Evolutionary conservation across 2,888 invertebrate genomes (phyloP), one percentile per base, ranked within the genome.

Genomic region (Tortrix viridana): DNA sequence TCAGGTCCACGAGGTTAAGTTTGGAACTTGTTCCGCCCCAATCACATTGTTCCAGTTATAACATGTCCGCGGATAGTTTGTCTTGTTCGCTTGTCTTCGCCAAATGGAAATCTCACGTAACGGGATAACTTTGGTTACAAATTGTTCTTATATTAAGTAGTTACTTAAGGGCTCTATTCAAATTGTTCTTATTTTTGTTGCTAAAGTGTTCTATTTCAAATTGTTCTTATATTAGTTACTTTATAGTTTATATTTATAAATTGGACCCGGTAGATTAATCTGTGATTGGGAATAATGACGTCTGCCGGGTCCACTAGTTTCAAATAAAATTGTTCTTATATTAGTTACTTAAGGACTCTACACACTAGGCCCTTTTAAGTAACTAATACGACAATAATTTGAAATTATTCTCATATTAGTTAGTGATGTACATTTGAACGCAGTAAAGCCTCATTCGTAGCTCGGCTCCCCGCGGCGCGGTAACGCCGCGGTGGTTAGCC

Each of bases 41-140:
- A 67, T 72, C 65, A 65, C 65, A 72, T 68, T 71, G 71, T 68
- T 68, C 67, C 60, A 63, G 65, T 66, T 69, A 67, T 56, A 62
- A 57, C 66, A 54, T 65, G 56, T 62, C 56, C 49, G 49, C 46
- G 37, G 38, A 59, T 57, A 65, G 68, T 70, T 68, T 66, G 65
- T 67, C 67, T 67, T 61, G 67, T 69, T 66, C 59, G 65, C 67
- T 41, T 56, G 23, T 48, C 54, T 32, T 23, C 37, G 18, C 26
- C 41, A 55, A 65, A 65, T 61, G 62, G 65, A 65, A 61, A 62
- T 56, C 61, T 56, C 56, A 44, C 43, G 61, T 60, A 60, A 52
- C 37, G 14, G 20, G 41, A 41, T 20, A 63, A 56, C 62, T 57
- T 46, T 19, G 57, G 26, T 48, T 54, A 9, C 20, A 22, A 47